A percentile compares a stretch with the other conserved stretches of the same genome.
phyloP scores from a whole-genome alignment of 2,888 invertebrate genomes.

The Sarcophaga rosellei region DNA sequence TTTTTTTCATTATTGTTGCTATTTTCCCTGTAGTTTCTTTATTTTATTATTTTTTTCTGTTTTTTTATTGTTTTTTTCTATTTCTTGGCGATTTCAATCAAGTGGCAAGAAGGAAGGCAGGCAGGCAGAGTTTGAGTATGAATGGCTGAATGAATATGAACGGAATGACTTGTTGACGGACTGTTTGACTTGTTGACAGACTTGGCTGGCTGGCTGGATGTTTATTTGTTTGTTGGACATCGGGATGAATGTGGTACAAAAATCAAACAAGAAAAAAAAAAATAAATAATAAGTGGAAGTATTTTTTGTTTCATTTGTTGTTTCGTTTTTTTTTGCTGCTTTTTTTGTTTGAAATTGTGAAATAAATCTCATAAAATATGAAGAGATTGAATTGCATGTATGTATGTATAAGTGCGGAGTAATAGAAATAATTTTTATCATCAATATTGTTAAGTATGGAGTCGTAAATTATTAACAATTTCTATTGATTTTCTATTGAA shows the following conservation, averaged over 20 bases:
- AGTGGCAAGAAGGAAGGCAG: conserved; percentile 1
- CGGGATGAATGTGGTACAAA: background rate
- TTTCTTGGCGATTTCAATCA: conserved; percentile 52
- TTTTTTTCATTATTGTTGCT: conserved; percentile 30
- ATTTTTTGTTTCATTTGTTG: background rate
- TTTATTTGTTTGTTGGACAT: background rate
- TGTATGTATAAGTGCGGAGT: no score
- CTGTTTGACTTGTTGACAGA: background rate
- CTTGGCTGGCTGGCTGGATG: background rate
- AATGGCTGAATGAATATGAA: conserved; percentile 13
- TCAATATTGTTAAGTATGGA: no score
- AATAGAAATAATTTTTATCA: no score
- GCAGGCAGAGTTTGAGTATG: conserved; percentile 1
- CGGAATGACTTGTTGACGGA: background rate
- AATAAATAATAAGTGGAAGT: conserved; percentile 35
- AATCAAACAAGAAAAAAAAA: background rate
- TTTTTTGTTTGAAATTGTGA: background rate
- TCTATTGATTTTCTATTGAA: no score
- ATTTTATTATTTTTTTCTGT: conserved; percentile 18
- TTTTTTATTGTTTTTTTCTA: conserved; percentile 31
- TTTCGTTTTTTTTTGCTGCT: background rate
- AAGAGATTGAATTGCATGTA: background rate
- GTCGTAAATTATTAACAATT: no score
- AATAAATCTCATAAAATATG: background rate
- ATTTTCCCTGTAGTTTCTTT: conserved; percentile 50